Evolutionary conservation across 1,140 invertebrate genomes (phyloP).

Genomic region (Pristionchus pacificus): DNA sequence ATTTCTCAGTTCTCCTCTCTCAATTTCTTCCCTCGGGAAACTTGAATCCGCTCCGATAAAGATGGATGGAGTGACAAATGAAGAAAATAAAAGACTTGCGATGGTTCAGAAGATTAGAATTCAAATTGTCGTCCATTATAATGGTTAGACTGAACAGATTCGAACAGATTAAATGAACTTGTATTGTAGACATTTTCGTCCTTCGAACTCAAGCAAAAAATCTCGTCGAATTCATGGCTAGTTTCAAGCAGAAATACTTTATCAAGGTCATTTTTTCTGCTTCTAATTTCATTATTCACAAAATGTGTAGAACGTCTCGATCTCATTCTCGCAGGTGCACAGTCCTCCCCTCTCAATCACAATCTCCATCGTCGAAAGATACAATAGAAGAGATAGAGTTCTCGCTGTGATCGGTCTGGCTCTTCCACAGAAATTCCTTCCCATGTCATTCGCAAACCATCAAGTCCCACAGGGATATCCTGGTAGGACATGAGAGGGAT

Average conservation of each 20-base stretch:
- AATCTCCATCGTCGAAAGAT: not conserved
- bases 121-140: slow-evolving; percentile 9
- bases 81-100: not conserved
- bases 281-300: too few species aligned
- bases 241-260: not conserved
- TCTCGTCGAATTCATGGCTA: not conserved
- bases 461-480: not conserved
- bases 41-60: not conserved
- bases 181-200: not conserved
- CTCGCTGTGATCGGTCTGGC: not conserved
- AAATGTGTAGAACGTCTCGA: not conserved
- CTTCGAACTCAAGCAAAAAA: not conserved
- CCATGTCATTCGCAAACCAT: not conserved
- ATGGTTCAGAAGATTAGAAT: not conserved
- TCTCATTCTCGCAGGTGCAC: not conserved
- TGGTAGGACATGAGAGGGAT: too few species aligned
- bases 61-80: not conserved
- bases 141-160: not conserved
- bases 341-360: not conserved
- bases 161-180: not conserved
- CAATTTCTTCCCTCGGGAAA: not conserved
- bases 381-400: not conserved
- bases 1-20: not conserved
- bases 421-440: not conserved
- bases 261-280: too few species aligned